phyloP scores from a whole-genome alignment of 2,113 vertebrate genomes.

The Pelvicachromis taeniatus region DNA sequence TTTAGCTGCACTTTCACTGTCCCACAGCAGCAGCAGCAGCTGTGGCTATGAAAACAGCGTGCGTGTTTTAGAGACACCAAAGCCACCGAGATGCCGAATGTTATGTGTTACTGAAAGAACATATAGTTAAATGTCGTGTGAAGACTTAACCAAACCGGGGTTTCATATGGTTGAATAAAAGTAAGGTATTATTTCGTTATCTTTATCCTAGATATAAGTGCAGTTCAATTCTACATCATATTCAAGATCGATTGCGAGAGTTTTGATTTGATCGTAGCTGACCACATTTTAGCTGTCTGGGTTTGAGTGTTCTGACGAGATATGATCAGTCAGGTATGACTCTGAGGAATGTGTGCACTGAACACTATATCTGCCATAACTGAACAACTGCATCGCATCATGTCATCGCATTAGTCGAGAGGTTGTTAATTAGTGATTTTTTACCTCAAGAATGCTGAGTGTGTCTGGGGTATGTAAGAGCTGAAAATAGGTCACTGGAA shows the following conservation, averaged over 20 bases:
- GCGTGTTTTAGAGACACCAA: not conserved
- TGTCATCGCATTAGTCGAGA: not conserved
- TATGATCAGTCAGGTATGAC: not conserved
- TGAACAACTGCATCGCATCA: not conserved
- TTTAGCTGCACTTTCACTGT: constrained; percentile 13
- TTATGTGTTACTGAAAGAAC: not conserved
- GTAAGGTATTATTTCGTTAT: not conserved
- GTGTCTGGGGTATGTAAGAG: constrained; percentile 22
- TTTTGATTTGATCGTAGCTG: not conserved
- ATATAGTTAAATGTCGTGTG: not conserved
- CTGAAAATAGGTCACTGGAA: constrained; percentile 52
- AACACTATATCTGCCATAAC: not conserved
- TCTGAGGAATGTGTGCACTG: not conserved
- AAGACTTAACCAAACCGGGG: not conserved
- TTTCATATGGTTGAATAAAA: not conserved
- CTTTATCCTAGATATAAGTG: not conserved
- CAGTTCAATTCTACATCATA: not conserved
- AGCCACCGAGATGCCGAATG: not conserved
- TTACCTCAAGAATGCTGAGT: not conserved
- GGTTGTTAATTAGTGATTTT: not conserved
- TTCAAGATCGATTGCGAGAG: not conserved
- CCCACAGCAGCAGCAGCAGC: constrained; percentile 8
- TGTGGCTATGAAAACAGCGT: not conserved
- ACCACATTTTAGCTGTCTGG: not conserved
- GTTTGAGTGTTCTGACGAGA: not conserved